Evolutionary conservation across 2,113 vertebrate genomes (phyloP).

Genomic region (Phaethon lepturus): DNA sequence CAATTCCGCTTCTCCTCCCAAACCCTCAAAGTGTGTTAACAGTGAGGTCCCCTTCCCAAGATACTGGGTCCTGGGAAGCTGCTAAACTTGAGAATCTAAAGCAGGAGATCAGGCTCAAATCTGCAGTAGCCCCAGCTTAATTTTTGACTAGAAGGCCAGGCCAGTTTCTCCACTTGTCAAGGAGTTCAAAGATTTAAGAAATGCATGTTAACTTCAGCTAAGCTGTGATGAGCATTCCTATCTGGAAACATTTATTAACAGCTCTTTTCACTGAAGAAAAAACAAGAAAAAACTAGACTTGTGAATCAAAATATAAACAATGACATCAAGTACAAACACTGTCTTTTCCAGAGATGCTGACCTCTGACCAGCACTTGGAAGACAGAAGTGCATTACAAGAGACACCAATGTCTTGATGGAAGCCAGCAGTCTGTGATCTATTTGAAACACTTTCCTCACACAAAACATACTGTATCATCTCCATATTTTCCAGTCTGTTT

Average conservation of each 20-base stretch:
- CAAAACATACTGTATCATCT: neutral
- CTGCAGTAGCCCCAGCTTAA: neutral
- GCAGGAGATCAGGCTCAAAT: neutral
- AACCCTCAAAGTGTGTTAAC: neutral
- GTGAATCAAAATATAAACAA: neutral
- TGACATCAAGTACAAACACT: neutral
- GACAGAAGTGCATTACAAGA: neutral
- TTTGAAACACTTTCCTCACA: neutral
- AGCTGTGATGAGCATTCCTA: neutral
- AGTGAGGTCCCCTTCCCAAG: neutral
- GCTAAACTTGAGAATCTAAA: neutral
- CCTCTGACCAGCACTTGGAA: neutral
- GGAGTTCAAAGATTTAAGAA: neutral
- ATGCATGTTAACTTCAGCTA: neutral
- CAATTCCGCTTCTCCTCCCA: neutral
- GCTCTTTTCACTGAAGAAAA: neutral
- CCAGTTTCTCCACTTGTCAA: neutral
- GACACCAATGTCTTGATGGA: neutral
- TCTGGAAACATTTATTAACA: conserved; percentile 28
- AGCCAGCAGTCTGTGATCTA: neutral
- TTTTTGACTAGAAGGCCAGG: neutral
- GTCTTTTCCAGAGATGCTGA: neutral
- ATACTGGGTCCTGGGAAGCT: neutral
- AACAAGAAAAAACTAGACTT: neutral
- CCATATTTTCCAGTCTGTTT: neutral